Conservation (phyloP, 1,140 invertebrate species). For the Bombus haemorrhoidalis region DNA sequence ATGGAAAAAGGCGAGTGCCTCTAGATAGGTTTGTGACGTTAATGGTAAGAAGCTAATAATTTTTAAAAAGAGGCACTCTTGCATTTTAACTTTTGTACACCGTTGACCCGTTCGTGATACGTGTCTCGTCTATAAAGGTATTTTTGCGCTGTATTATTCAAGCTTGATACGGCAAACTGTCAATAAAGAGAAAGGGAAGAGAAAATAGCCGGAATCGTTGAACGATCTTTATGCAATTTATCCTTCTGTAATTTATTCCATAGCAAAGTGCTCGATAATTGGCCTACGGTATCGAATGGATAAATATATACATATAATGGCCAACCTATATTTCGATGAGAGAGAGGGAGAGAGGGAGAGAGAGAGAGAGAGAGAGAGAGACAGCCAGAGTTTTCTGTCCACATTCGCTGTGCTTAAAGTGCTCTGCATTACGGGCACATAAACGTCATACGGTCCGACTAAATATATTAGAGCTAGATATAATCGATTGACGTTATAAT, state of each 20-base stretch:
- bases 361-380: no score
- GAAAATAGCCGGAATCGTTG: neutral
- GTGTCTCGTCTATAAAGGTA: neutral
- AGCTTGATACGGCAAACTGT: neutral
- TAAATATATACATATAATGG: constrained; percentile 40
- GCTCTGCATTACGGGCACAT: constrained; percentile 41
- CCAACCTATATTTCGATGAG: constrained; percentile 3
- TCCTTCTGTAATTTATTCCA: constrained; percentile 37
- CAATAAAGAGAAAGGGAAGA: neutral
- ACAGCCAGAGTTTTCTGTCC: neutral
- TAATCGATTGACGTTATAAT: constrained; percentile 31
- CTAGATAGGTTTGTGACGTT: neutral
- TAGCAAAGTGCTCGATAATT: constrained; percentile 41
- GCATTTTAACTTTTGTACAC: neutral
- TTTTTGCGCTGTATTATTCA: constrained; percentile 9
- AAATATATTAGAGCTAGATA: constrained; percentile 28
- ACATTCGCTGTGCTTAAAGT: constrained; percentile 29
- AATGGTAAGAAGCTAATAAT: neutral
- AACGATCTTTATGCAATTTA: constrained; percentile 31
- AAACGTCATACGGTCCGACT: constrained; percentile 17
- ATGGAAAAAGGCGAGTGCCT: no score
- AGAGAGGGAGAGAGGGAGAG: neutral
- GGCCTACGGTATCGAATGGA: constrained; percentile 20
- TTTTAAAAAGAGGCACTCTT: neutral
- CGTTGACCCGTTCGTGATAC: neutral